Percentiles rank a stretch among this genome's conserved stretches.
These are phyloP conservation scores for Macrochelys suwanniensis DNA, from an alignment of 2,797 vertebrate species.

Conservation along the genomic window DNA sequence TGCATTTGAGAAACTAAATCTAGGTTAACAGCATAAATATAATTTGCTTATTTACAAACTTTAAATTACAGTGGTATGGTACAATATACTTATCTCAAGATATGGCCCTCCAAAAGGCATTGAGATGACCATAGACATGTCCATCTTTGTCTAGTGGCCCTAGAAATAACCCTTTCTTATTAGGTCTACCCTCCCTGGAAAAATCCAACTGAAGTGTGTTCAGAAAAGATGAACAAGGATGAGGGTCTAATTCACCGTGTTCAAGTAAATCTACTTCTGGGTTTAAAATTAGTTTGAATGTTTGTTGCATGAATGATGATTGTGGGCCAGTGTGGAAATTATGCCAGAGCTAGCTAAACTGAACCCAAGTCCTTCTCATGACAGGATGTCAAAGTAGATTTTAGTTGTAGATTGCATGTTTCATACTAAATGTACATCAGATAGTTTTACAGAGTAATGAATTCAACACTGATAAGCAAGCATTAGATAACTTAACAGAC, in stretches of 20 bases:
- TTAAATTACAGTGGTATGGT: background rate
- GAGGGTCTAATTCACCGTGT: background rate
- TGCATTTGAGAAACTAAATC: background rate
- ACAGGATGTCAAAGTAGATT: background rate
- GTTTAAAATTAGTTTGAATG: background rate
- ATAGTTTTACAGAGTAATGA: background rate
- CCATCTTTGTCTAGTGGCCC: fast-evolving
- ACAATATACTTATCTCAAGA: background rate
- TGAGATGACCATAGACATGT: background rate
- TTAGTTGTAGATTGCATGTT: background rate
- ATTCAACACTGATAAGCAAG: background rate
- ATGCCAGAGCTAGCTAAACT: background rate
- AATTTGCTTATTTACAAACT: background rate
- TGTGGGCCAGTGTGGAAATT: background rate
- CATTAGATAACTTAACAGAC: background rate
- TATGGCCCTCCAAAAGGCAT: background rate
- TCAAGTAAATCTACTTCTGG: background rate
- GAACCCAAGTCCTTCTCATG: fast-evolving
- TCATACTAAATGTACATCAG: fast-evolving
- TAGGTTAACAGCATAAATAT: background rate
- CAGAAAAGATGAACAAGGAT: background rate
- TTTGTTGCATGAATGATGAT: fast-evolving
- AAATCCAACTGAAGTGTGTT: background rate
- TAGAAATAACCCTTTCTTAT: background rate
- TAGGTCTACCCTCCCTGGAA: background rate